A percentile compares a stretch with the other conserved stretches of the same genome.
Evolutionary conservation across 2,888 invertebrate genomes (phyloP).

Genomic region (Apodemia mormo): DNA sequence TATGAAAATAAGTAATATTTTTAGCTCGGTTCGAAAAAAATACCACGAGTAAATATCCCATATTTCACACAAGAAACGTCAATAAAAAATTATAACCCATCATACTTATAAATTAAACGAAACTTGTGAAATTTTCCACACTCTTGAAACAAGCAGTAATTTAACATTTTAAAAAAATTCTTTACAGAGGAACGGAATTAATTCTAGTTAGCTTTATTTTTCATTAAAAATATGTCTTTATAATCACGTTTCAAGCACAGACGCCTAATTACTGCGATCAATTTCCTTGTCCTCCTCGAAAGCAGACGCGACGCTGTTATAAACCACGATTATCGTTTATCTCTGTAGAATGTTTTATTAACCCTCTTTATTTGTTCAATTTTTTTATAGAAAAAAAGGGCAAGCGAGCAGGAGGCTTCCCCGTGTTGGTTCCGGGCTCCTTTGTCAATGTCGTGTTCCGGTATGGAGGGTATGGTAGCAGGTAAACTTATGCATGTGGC

Average conservation of each 20-base stretch:
- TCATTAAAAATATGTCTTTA: background rate
- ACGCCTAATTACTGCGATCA: background rate
- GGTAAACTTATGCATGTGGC: no score
- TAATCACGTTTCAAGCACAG: conserved; percentile 1
- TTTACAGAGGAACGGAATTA: background rate
- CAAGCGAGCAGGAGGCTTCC: no score
- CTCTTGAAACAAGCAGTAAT: background rate
- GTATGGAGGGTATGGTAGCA: no score
- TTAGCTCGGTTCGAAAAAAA: no score
- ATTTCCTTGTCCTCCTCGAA: background rate
- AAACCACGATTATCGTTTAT: conserved; percentile 2
- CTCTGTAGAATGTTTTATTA: background rate
- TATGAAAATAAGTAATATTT: no score
- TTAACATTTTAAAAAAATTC: background rate
- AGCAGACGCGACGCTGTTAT: background rate
- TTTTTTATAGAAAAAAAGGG: no score
- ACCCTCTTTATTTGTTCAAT: background rate
- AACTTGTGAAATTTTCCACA: background rate
- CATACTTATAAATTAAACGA: background rate
- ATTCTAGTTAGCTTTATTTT: background rate
- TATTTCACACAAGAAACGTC: no score
- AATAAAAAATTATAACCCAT: no score
- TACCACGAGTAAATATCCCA: no score
- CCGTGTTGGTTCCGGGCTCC: no score
- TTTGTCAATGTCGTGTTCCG: no score